These are phyloP conservation scores for Aurelia aurita DNA, from an alignment of 30 jellyfish, hydroid and myxozoan genomes.

Conservation along the genomic window DNA sequence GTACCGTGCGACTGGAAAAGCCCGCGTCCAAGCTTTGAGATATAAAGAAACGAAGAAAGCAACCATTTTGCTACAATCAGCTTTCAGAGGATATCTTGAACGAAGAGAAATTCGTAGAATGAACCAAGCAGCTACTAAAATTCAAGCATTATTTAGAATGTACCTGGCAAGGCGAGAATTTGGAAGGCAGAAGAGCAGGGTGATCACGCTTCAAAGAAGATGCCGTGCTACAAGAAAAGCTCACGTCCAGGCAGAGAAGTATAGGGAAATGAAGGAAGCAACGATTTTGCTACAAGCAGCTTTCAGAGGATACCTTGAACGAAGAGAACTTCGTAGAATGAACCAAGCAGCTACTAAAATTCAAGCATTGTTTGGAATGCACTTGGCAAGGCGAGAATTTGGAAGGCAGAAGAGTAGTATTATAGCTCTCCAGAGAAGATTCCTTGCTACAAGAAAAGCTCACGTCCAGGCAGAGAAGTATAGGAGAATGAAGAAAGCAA, in stretches of 20 bases:
- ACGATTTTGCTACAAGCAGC: constrained; percentile 44
- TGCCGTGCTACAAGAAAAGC: neutral
- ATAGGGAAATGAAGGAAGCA: constrained; percentile 11
- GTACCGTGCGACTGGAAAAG: constrained; percentile 26
- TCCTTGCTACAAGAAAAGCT: constrained; percentile 18
- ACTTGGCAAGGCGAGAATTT: constrained; percentile 14
- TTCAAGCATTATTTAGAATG: constrained; percentile 42
- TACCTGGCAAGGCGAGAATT: neutral
- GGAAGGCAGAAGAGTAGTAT: constrained; percentile 26
- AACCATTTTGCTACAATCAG: constrained; percentile 46
- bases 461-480: constrained; percentile 9
- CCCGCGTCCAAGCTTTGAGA: neutral
- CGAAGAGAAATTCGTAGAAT: constrained; percentile 10
- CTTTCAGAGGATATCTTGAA: constrained; percentile 45
- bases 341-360: constrained; percentile 38
- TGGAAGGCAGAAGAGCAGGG: constrained; percentile 7
- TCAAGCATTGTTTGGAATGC: constrained; percentile 32
- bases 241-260: neutral
- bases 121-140: constrained; percentile 39
- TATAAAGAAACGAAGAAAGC: constrained; percentile 10
- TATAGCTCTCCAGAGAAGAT: constrained; percentile 41
- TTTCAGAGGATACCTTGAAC: constrained; percentile 20
- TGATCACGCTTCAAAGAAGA: constrained; percentile 39
- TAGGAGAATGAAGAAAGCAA: constrained; percentile 17
- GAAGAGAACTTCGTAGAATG: neutral